These are phyloP conservation scores for Enteromius paludinosus DNA, from an alignment of 2,797 vertebrate species.

Conservation along the genomic window DNA sequence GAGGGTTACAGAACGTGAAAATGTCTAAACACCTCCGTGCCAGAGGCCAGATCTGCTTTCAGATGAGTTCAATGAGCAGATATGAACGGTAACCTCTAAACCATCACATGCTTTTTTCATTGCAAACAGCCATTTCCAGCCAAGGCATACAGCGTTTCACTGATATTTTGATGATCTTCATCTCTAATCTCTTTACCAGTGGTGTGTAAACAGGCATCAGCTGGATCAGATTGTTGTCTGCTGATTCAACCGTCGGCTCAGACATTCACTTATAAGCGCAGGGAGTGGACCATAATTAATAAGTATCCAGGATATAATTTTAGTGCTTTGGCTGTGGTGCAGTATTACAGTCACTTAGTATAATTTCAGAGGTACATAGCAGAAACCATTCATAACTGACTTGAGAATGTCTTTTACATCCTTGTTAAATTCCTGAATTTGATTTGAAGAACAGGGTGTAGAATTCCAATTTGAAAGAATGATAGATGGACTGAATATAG, in stretches of 20 bases:
- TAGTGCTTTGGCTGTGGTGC: not conserved
- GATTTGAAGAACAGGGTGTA: not conserved
- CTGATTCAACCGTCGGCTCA: not conserved
- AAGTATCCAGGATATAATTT: conserved; percentile 1
- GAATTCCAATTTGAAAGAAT: not conserved
- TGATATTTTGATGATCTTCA: conserved; percentile 15
- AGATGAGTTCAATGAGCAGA: conserved; percentile 8
- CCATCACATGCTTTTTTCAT: conserved; percentile 3
- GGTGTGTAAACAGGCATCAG: conserved; percentile 37
- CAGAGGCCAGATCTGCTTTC: conserved; percentile 9
- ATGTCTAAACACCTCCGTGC: not conserved
- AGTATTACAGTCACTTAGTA: not conserved
- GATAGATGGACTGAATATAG: not conserved
- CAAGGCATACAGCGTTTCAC: not conserved
- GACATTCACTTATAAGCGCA: not conserved
- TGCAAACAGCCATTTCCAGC: not conserved
- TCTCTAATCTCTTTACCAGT: conserved; percentile 35
- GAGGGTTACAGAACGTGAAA: not conserved
- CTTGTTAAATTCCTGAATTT: not conserved
- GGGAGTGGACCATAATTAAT: not conserved
- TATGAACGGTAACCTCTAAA: not conserved
- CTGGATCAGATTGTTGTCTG: conserved; percentile 6
- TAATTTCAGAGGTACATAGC: not conserved
- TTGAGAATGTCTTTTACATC: not conserved
- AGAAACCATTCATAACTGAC: not conserved